Conservation (phyloP, 2,888 invertebrate genomes). For the Synanthedon andrenaeformis region DNA sequence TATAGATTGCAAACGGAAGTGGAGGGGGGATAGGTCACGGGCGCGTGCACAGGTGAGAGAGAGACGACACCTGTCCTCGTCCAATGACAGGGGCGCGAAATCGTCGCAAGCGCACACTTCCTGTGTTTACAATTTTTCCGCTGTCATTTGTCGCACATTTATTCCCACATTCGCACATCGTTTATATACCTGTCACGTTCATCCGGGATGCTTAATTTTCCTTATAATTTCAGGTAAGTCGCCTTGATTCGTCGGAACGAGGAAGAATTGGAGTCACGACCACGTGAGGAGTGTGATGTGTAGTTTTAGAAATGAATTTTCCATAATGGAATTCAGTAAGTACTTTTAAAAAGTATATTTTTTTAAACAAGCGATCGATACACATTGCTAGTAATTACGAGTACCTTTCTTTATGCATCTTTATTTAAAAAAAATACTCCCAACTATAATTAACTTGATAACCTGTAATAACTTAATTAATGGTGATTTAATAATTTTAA, state of each 20-base stretch:
- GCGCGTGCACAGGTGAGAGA: slow-evolving; percentile 20
- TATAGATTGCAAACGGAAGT: slow-evolving; percentile 11
- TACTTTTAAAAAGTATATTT: not conserved
- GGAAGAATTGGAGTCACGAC: slow-evolving; percentile 2
- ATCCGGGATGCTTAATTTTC: slow-evolving; percentile 17
- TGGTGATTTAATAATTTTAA: too few species aligned
- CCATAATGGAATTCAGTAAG: not conserved
- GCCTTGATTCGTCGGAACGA: slow-evolving; percentile 27
- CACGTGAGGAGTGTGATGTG: slow-evolving; percentile 19
- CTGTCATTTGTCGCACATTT: not conserved
- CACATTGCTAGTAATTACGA: too few species aligned
- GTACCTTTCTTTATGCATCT: too few species aligned
- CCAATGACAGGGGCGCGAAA: slow-evolving; percentile 16
- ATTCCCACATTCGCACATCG: slow-evolving; percentile 5
- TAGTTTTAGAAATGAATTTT: not conserved
- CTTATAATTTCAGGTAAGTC: slow-evolving; percentile 56
- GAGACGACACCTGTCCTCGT: slow-evolving; percentile 18
- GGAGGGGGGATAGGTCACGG: slow-evolving; percentile 19
- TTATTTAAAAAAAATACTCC: too few species aligned
- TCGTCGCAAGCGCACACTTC: slow-evolving; percentile 10
- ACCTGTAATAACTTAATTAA: too few species aligned
- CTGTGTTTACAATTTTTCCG: slow-evolving; percentile 11
- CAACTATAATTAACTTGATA: too few species aligned
- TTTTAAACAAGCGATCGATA: too few species aligned
- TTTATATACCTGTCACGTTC: slow-evolving; percentile 8